Percentiles rank a stretch among this genome's conserved stretches.
Evolutionary conservation across 2,888 invertebrate genomes (phyloP).

Genomic region (Leucophenga montana): DNA sequence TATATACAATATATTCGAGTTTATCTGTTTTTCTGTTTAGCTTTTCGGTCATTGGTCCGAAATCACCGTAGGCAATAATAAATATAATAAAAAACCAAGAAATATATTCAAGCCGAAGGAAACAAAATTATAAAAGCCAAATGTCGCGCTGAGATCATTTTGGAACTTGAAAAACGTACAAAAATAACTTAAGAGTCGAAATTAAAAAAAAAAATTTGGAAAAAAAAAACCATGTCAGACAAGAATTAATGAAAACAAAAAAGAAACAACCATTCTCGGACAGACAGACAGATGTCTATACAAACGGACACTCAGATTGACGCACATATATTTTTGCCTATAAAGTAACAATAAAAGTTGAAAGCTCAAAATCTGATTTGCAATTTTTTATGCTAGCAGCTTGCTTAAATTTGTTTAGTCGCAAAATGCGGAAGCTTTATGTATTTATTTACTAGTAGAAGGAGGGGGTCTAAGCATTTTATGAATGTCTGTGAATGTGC

Average conservation of each 20-base stretch:
- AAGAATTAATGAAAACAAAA: conserved; percentile 5
- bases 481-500: too few species aligned
- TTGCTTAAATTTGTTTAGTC: conserved; percentile 5
- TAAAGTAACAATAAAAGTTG: neutral
- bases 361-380: conserved; percentile 13
- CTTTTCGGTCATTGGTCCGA: conserved; percentile 67
- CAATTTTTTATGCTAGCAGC: conserved; percentile 16
- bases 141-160: conserved; percentile 45
- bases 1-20: conserved; percentile 40
- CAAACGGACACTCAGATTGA: too few species aligned
- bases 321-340: neutral
- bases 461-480: too few species aligned
- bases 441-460: too few species aligned
- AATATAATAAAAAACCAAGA: conserved; percentile 20
- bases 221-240: neutral
- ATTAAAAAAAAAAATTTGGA: neutral
- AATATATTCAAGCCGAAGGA: conserved; percentile 30
- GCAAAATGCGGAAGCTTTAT: conserved; percentile 44
- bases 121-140: conserved; percentile 49
- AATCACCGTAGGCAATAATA: conserved; percentile 48
- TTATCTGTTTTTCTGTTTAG: conserved; percentile 29
- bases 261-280: neutral
- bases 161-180: neutral
- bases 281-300: neutral
- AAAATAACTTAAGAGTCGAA: neutral